phyloP scores from a whole-genome alignment of 2,797 vertebrate genomes.

The Etheostoma nigrum region DNA sequence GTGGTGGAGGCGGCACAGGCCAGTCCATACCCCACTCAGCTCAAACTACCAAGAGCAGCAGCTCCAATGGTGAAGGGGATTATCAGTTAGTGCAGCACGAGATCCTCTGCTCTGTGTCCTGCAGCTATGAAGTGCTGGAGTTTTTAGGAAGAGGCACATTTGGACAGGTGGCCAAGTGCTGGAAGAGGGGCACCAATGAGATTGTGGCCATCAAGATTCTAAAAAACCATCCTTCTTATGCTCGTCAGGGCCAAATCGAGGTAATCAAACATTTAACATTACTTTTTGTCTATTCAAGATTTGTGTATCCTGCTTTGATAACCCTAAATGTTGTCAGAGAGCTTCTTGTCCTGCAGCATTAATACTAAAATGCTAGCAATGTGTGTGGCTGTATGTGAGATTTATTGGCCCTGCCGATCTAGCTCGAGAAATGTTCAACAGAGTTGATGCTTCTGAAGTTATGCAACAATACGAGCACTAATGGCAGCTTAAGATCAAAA shows the following conservation, averaged over 20 bases:
- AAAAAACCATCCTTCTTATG: slow-evolving; percentile 98
- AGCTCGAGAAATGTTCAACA: not conserved
- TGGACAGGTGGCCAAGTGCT: slow-evolving; percentile 98
- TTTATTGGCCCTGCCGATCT: not conserved
- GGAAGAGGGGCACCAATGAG: slow-evolving; percentile 98
- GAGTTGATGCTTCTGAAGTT: not conserved
- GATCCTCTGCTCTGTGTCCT: slow-evolving; percentile 97
- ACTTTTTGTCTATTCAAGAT: not conserved
- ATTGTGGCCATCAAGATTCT: slow-evolving; percentile 99
- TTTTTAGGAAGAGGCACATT: slow-evolving; percentile 97
- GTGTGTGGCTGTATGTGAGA: not conserved
- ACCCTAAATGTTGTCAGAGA: not conserved
- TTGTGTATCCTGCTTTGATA: not conserved
- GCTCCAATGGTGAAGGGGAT: slow-evolving; percentile 96
- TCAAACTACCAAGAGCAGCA: slow-evolving; percentile 96
- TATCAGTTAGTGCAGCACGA: slow-evolving; percentile 99
- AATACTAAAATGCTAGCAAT: not conserved
- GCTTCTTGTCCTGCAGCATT: not conserved
- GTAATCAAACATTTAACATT: slow-evolving; percentile 66
- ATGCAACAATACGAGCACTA: not conserved
- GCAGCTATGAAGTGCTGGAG: slow-evolving; percentile 96
- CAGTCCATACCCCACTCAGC: slow-evolving; percentile 95
- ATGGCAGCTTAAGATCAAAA: too few relatives aligned
- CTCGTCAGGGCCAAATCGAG: slow-evolving; percentile 98
- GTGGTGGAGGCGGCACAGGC: slow-evolving; percentile 89